Percentiles rank a stretch among this genome's conserved stretches.
Conservation (phyloP, 53 echinoderm and acorn worm genomes). For the Hippasteria phrygiana region DNA sequence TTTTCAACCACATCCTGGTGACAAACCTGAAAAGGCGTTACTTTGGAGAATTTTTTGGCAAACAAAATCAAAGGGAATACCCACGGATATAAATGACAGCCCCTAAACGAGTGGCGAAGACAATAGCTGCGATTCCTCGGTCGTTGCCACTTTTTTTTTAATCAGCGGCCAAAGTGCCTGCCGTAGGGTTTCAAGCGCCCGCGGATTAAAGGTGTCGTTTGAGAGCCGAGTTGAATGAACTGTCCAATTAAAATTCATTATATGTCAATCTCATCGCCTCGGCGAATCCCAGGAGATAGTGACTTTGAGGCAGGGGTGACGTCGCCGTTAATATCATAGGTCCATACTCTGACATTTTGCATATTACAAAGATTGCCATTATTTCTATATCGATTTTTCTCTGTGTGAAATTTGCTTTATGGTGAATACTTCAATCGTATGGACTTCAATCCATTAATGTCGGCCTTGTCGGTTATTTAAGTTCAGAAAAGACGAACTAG, state of each 20-base stretch:
- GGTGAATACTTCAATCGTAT: too few species aligned
- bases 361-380: too few species aligned
- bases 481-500: too few species aligned
- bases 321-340: too few species aligned
- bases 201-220: constrained; percentile 54
- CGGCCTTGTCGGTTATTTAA: too few species aligned
- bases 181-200: constrained; percentile 13
- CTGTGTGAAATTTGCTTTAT: too few species aligned
- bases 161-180: constrained; percentile 34
- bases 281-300: neutral
- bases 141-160: constrained; percentile 51
- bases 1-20: too few species aligned
- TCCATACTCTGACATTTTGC: too few species aligned
- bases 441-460: too few species aligned
- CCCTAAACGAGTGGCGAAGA: neutral
- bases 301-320: constrained; percentile 7
- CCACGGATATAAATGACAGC: neutral
- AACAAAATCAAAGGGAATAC: neutral
- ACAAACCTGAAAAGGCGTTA: too few species aligned
- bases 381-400: too few species aligned
- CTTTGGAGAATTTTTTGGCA: too few species aligned
- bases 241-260: constrained; percentile 51
- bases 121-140: constrained; percentile 13
- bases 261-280: constrained; percentile 32
- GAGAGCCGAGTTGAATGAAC: constrained; percentile 45